Base-by-base conservation (phyloP, 2,888 invertebrate species). In the Stenurella melanura region DNA sequence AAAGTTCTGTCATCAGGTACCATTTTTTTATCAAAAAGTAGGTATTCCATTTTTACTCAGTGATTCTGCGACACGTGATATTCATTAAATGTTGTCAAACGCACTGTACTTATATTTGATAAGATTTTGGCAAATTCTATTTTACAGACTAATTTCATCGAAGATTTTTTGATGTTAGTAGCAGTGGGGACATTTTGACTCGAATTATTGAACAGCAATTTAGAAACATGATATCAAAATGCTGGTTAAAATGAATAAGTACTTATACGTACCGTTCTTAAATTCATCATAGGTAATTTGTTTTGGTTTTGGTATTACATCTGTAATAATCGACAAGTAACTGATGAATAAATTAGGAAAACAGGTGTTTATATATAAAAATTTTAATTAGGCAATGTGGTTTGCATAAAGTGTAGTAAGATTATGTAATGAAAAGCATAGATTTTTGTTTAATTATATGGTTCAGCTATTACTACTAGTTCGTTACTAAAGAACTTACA, bases 331-430 rank as follows among this genome's bases (percentile, higher is more conserved):
- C 42, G 11, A 50, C 19, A 15, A 50, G 42, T 19, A 50, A 66
- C 64, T 66, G 64, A 38, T 15, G 19, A 7, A 19, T 6, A 50
- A 42, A 66, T 66, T 42, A 38, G 64, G n/a, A 7, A 34, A 38
- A 58, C 38, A 38, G 69, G 17, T 34, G 50, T 57, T 69, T 69
- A 69, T 57, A 69, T 69, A 67, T 56, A 67, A 67, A 67, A 56
- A 54, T 21, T 57, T 30, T 34, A 57, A 69, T 69, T 69, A 34
- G 19, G 58, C 34, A 57, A 57, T 34, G 34, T 58, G 56, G 26
- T 69, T 69, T 69, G 58, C 57, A 30, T 57, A 69, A 57, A 57
- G 30, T 18, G 7, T 57, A 42, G 17, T 54, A 17, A 19, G 15
- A 58, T 69, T 69, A 57, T 17, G 69, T 17, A 69, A 69, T 6